A percentile compares a stretch with the other conserved stretches of the same genome.
Evolutionary conservation across 2,888 invertebrate species (phyloP).

Genomic region (Campoplex nolae): DNA sequence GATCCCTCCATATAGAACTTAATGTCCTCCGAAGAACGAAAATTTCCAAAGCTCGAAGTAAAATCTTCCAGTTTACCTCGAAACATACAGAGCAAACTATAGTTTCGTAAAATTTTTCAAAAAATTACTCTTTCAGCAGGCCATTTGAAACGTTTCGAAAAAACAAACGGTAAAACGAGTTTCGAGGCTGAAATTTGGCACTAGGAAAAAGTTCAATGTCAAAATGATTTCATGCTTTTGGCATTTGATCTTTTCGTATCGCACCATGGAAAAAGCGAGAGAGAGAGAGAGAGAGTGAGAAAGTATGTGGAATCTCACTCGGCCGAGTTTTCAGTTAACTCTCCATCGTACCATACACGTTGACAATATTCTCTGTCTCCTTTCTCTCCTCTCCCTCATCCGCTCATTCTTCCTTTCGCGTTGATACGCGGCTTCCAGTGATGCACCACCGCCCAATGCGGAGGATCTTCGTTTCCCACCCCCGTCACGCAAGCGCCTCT

Average conservation of each 20-base stretch:
- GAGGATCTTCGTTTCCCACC: constrained; percentile 70
- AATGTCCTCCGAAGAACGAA: too few species aligned
- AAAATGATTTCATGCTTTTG: background rate
- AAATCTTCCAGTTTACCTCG: too few species aligned
- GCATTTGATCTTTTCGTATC: constrained; percentile 25
- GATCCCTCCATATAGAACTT: background rate
- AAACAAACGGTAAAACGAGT: background rate
- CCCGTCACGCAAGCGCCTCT: constrained; percentile 47
- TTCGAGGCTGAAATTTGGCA: background rate
- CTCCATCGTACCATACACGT: constrained; percentile 61
- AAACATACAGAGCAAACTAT: too few species aligned
- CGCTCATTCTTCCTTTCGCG: constrained; percentile 19
- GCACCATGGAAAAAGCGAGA: background rate
- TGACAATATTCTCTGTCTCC: constrained; percentile 32
- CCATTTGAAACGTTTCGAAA: too few species aligned
- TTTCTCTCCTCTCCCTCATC: background rate
- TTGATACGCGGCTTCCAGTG: constrained; percentile 64
- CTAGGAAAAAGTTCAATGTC: background rate
- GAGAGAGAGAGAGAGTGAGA: too few species aligned
- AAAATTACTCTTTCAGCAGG: too few species aligned
- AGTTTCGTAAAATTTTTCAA: background rate
- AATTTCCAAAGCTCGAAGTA: too few species aligned
- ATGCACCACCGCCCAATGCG: constrained; percentile 75
- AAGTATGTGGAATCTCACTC: constrained; percentile 37
- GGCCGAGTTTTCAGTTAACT: constrained; percentile 58